Conservation (phyloP, 2,113 vertebrate genomes). For the Misgurnus mizolepis region DNA sequence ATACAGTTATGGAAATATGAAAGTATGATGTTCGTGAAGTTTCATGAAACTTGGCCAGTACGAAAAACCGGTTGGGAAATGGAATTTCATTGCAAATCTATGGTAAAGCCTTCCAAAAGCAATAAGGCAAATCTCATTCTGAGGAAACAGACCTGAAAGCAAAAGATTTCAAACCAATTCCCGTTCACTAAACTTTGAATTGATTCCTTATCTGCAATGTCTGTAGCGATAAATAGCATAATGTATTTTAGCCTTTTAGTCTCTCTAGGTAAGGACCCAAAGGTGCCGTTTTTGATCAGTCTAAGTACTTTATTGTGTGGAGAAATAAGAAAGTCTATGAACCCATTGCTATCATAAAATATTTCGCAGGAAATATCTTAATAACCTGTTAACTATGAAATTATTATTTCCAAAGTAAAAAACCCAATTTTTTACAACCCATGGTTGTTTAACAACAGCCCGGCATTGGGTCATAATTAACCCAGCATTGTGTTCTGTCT, state of each 20-base stretch:
- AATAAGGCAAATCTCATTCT: slow-evolving; percentile 24
- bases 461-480: too few relatives aligned
- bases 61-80: neutral
- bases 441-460: too few relatives aligned
- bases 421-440: too few relatives aligned
- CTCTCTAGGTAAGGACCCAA: neutral
- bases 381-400: too few relatives aligned
- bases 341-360: neutral
- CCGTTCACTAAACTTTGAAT: slow-evolving; percentile 30
- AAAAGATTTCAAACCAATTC: neutral
- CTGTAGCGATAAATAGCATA: slow-evolving; percentile 10
- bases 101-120: slow-evolving; percentile 10
- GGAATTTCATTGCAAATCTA: neutral
- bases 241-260: slow-evolving; percentile 28
- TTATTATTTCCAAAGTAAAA: too few relatives aligned
- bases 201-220: slow-evolving; percentile 48
- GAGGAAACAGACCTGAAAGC: slow-evolving; percentile 16
- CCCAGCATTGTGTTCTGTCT: too few relatives aligned
- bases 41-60: too few relatives aligned
- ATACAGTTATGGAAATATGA: too few relatives aligned
- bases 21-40: too few relatives aligned
- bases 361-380: too few relatives aligned
- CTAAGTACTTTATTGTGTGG: neutral
- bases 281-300: slow-evolving; percentile 20
- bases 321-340: neutral